phyloP scores from a whole-genome alignment of 2,797 vertebrate genomes.

The Sphenodon punctatus region DNA sequence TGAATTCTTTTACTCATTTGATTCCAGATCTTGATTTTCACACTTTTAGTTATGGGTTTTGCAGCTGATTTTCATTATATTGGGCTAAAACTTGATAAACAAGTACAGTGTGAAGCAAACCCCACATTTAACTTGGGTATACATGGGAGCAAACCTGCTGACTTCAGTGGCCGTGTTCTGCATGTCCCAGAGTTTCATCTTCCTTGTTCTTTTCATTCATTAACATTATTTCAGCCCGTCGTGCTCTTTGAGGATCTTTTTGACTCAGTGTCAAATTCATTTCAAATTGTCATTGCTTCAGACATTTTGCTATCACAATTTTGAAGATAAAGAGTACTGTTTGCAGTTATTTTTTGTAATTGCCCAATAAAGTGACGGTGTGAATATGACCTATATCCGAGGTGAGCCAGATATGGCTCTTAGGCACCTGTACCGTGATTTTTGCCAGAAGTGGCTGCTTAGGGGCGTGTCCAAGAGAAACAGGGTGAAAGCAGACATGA shows the following conservation, averaged over 20 bases:
- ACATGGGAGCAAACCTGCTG: slow-evolving; percentile 26
- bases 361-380: neutral
- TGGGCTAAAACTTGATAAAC: neutral
- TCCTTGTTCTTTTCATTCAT: slow-evolving; percentile 22
- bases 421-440: too few species aligned
- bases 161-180: neutral
- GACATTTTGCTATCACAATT: slow-evolving; percentile 5
- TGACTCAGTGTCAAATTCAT: slow-evolving; percentile 35
- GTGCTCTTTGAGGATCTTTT: neutral
- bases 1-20: slow-evolving; percentile 40
- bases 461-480: too few species aligned
- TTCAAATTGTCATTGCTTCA: slow-evolving; percentile 34
- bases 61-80: neutral
- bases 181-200: neutral
- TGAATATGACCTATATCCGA: too few species aligned
- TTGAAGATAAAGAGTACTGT: slow-evolving; percentile 30
- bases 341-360: too few species aligned
- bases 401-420: too few species aligned
- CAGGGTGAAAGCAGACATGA: too few species aligned
- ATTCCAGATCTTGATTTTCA: slow-evolving; percentile 4
- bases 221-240: slow-evolving; percentile 25
- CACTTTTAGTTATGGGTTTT: slow-evolving; percentile 27
- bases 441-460: too few species aligned
- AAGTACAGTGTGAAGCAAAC: neutral
- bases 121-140: slow-evolving; percentile 1